These are phyloP conservation scores for Aptenodytes patagonicus DNA, from an alignment of 2,113 vertebrate genomes.

Conservation along the genomic window DNA sequence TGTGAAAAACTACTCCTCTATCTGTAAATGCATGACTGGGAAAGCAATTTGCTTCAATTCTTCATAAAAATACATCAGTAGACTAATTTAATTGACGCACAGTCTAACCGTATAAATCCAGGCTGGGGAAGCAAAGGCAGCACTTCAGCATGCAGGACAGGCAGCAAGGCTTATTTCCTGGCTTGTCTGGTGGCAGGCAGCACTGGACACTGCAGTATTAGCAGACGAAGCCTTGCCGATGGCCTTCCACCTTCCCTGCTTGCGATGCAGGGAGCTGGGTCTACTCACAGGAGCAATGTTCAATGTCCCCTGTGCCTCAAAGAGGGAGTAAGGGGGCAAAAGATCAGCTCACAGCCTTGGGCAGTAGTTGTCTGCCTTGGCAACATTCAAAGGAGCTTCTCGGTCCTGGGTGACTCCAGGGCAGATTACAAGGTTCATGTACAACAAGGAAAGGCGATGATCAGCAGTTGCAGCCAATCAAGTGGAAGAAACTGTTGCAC, in stretches of 20 bases:
- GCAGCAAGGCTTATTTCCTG: neutral
- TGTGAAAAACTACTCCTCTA: neutral
- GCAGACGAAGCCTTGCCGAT: neutral
- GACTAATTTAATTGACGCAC: fast-evolving
- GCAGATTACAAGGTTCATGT: neutral
- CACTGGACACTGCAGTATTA: neutral
- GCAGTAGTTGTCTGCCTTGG: neutral
- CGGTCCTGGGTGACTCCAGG: neutral
- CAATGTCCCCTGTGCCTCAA: neutral
- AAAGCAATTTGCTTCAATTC: neutral
- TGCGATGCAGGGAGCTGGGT: neutral
- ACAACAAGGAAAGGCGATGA: neutral
- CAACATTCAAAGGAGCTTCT: neutral
- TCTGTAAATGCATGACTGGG: neutral
- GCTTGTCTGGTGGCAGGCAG: neutral
- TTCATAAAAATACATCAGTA: neutral
- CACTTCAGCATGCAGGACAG: neutral
- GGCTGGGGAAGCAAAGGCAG: neutral
- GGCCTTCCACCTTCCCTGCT: neutral
- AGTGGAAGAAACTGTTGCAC: neutral
- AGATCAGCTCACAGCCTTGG: neutral
- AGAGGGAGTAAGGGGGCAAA: neutral
- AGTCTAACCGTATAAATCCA: neutral
- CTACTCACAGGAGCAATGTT: fast-evolving
- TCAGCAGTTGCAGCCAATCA: neutral